Conservation (phyloP, 1,140 invertebrate genomes). For the Ostrea denselamellosa region DNA sequence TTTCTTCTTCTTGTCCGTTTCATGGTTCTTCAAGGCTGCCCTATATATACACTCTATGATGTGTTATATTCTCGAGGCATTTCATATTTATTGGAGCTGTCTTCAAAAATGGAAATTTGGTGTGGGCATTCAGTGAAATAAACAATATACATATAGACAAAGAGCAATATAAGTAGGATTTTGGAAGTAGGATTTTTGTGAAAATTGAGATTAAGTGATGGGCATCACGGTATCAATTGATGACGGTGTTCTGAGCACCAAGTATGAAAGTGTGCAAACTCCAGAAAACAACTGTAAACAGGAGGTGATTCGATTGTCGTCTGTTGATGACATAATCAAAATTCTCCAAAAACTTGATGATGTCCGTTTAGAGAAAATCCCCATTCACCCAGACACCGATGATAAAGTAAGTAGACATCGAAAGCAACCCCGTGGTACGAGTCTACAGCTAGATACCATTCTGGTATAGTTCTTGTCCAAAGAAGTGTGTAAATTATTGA, state of each 20-base stretch:
- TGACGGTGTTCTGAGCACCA: background rate
- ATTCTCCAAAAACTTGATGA: conserved; percentile 24
- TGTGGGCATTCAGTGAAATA: too few species aligned
- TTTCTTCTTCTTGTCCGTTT: background rate
- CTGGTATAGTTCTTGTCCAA: background rate
- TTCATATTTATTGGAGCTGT: too few species aligned
- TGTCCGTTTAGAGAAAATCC: conserved; percentile 11
- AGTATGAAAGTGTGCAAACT: background rate
- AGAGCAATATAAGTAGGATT: too few species aligned
- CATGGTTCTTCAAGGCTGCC: background rate
- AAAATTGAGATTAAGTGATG: background rate
- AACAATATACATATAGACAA: too few species aligned
- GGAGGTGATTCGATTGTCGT: background rate
- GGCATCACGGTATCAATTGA: background rate
- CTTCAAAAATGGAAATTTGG: too few species aligned
- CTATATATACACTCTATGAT: too few species aligned
- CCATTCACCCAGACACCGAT: conserved; percentile 19
- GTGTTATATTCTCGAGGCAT: too few species aligned
- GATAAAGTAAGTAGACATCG: conserved; percentile 24
- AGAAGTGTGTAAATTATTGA: too few species aligned
- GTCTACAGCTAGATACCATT: background rate
- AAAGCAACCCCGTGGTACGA: background rate
- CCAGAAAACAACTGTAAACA: background rate
- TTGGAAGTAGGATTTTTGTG: background rate
- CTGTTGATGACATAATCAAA: conserved; percentile 16